Conservation (phyloP, 2,888 invertebrate species). For the Nowickia ferox region DNA sequence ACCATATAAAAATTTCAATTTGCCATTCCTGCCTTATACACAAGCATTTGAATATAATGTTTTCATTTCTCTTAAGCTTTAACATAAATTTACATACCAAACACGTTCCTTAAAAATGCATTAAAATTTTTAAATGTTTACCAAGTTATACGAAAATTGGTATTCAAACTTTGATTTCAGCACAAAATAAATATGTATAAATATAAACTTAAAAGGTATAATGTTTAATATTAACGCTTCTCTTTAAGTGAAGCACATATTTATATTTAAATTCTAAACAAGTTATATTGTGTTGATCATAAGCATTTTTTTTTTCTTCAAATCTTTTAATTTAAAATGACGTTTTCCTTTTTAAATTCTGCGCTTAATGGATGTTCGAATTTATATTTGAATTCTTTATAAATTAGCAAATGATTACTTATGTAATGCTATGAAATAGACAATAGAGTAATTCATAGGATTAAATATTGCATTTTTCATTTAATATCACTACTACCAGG, state of each 20-base stretch:
- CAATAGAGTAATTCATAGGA: neutral
- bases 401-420: neutral
- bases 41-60: neutral
- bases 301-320: neutral
- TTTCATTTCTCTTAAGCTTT: slow-evolving; percentile 15
- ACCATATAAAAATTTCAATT: neutral
- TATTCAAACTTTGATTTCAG: slow-evolving; percentile 60
- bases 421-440: neutral
- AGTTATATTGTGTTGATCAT: neutral
- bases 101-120: slow-evolving; percentile 60
- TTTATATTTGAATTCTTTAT: neutral
- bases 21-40: neutral
- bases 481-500: too few species aligned
- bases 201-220: neutral
- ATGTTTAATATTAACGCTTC: slow-evolving; percentile 20
- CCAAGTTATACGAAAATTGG: slow-evolving; percentile 26
- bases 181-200: slow-evolving; percentile 14
- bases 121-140: slow-evolving; percentile 46
- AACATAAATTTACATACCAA: slow-evolving; percentile 50
- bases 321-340: neutral
- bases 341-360: slow-evolving; percentile 1
- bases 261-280: neutral
- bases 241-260: neutral
- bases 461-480: neutral
- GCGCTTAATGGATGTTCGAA: neutral